Conservation (phyloP, 2,797 vertebrate genomes). For the Microctenopoma steveboyesi region DNA sequence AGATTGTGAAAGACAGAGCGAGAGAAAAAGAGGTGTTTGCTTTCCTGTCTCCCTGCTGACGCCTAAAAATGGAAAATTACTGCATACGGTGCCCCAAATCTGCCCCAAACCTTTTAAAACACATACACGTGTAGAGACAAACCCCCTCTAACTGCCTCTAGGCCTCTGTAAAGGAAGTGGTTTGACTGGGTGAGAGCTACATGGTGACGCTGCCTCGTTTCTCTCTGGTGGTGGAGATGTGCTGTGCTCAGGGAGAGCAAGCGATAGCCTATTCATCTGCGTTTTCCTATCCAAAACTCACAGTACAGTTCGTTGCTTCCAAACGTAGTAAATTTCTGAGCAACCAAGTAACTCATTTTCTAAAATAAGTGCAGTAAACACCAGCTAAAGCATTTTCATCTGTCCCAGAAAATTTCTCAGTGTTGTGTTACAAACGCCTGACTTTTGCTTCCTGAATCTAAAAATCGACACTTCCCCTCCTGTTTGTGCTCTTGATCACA, state of each 20-base stretch:
- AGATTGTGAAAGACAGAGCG: slow-evolving; percentile 55
- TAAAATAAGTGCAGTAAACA: slow-evolving; percentile 28
- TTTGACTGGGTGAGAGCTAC: slow-evolving; percentile 60
- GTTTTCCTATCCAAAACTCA: slow-evolving; percentile 25
- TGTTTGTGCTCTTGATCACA: slow-evolving; percentile 50
- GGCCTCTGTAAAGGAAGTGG: slow-evolving; percentile 76
- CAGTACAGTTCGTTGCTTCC: slow-evolving; percentile 2
- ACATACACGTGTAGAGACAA: slow-evolving; percentile 30
- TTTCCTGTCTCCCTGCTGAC: slow-evolving; percentile 62
- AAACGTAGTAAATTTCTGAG: slow-evolving; percentile 22
- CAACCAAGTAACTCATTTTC: slow-evolving; percentile 21
- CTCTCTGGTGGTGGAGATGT: slow-evolving; percentile 39
- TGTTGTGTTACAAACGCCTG: slow-evolving; percentile 33
- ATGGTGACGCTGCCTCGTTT: slow-evolving; percentile 42
- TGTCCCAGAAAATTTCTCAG: slow-evolving; percentile 41
- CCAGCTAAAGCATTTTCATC: slow-evolving; percentile 31
- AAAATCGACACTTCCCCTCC: slow-evolving; percentile 17
- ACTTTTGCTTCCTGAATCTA: slow-evolving; percentile 59
- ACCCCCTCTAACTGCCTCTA: slow-evolving; percentile 50
- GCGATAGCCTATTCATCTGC: slow-evolving; percentile 24
- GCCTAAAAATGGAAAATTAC: slow-evolving; percentile 80
- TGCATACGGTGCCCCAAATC: slow-evolving; percentile 66
- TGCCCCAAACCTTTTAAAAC: slow-evolving; percentile 43
- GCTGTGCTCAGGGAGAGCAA: slow-evolving; percentile 39
- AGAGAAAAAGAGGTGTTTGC: slow-evolving; percentile 50